Conservation (phyloP, 2,888 invertebrate species). For the Digitonthophagus gazella region DNA sequence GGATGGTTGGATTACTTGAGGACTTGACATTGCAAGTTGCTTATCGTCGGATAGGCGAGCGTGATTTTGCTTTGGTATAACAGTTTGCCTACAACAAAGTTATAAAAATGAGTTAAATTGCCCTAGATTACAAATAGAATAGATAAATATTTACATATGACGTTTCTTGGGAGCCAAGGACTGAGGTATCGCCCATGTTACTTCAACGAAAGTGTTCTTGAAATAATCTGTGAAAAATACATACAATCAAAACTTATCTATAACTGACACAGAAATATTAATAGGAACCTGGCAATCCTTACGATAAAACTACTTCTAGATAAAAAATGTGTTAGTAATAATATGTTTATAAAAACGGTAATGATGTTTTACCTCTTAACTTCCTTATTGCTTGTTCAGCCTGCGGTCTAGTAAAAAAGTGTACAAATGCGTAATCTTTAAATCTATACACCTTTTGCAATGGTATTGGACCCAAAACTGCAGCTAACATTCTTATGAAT, state of each 20-base stretch:
- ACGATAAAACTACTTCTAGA: neutral
- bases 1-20: too few relatives aligned
- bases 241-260: neutral
- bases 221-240: slow-evolving; percentile 18
- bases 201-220: slow-evolving; percentile 16
- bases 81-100: too few relatives aligned
- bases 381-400: slow-evolving; percentile 49
- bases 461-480: slow-evolving; percentile 4
- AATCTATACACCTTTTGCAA: slow-evolving; percentile 55
- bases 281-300: neutral
- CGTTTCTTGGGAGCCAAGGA: slow-evolving; percentile 21
- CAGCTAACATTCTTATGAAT: slow-evolving; percentile 44
- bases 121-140: too few relatives aligned
- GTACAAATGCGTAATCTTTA: slow-evolving; percentile 60
- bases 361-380: slow-evolving; percentile 40
- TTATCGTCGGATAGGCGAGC: too few relatives aligned
- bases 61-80: too few relatives aligned
- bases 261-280: neutral
- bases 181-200: slow-evolving; percentile 24
- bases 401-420: slow-evolving; percentile 53
- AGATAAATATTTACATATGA: neutral
- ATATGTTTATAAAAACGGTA: neutral
- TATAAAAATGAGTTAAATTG: too few relatives aligned
- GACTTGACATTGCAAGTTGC: too few relatives aligned
- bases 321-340: neutral